phyloP scores from a whole-genome alignment of 1,140 invertebrate genomes.

The Drosophila malerkotliana region DNA sequence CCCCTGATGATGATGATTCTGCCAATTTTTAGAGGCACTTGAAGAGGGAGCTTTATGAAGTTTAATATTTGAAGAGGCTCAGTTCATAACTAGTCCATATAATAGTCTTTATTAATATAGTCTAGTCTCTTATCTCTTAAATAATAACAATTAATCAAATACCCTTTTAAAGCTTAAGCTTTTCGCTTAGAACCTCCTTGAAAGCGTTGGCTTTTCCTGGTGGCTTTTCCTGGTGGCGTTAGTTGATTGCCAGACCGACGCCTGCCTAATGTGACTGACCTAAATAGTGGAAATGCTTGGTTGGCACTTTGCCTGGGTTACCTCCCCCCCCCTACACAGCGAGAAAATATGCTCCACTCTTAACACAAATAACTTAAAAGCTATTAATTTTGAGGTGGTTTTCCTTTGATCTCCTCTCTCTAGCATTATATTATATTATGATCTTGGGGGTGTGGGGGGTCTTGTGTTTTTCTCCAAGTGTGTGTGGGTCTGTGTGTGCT shows the following conservation, averaged over 20 bases:
- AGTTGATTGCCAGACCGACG: constrained; percentile 56
- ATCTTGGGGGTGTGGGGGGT: too few species aligned
- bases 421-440: background rate
- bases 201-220: constrained; percentile 1
- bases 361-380: background rate
- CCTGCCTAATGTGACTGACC: constrained; percentile 79
- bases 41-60: too few species aligned
- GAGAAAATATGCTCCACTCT: background rate
- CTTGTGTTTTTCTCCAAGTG: background rate
- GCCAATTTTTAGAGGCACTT: constrained; percentile 31
- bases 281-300: constrained; percentile 73
- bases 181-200: background rate
- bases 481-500: constrained; percentile 45
- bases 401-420: background rate
- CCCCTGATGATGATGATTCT: constrained; percentile 13
- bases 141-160: background rate
- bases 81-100: too few species aligned
- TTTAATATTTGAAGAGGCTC: too few species aligned
- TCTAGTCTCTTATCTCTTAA: background rate
- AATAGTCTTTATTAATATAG: too few species aligned
- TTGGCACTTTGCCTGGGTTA: constrained; percentile 47
- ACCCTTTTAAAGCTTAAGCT: background rate
- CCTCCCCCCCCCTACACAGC: constrained; percentile 13
- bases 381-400: background rate
- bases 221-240: constrained; percentile 23